Percentiles rank a stretch among this genome's conserved stretches.
Conservation (phyloP, 1,140 invertebrate species). For the Hycleus phaleratus region DNA sequence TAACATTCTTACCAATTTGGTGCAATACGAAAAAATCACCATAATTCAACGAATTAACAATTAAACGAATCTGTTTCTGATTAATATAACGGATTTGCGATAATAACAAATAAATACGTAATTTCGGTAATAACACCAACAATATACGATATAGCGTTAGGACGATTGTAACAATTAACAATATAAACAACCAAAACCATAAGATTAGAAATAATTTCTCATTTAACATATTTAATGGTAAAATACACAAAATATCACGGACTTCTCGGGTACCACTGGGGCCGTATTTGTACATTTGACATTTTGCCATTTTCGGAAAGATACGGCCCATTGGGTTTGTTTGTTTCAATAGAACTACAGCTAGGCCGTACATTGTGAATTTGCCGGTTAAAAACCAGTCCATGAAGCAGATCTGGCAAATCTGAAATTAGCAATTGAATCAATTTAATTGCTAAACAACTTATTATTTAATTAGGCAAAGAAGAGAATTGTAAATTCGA, state of each 20-base stretch:
- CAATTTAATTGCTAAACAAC: no score
- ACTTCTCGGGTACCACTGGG: conserved; percentile 51
- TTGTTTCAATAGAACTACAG: conserved; percentile 44
- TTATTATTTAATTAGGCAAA: no score
- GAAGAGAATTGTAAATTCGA: conserved; percentile 13
- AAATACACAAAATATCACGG: conserved; percentile 61
- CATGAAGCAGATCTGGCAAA: conserved; percentile 55
- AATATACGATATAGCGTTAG: conserved; percentile 54
- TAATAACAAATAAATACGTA: conserved; percentile 49
- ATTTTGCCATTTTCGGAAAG: conserved; percentile 79
- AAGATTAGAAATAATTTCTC: conserved; percentile 74
- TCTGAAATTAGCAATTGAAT: conserved; percentile 33
- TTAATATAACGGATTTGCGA: conserved; percentile 46
- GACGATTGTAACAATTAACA: conserved; percentile 53
- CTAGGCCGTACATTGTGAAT: conserved; percentile 62
- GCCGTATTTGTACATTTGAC: conserved; percentile 58
- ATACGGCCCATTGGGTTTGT: conserved; percentile 49
- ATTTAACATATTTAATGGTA: conserved; percentile 70
- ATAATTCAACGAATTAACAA: conserved; percentile 48
- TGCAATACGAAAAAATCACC: conserved; percentile 66
- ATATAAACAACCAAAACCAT: conserved; percentile 73
- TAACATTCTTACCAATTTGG: conserved; percentile 59
- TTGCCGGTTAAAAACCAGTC: conserved; percentile 67
- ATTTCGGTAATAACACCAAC: conserved; percentile 43
- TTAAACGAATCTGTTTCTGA: conserved; percentile 42